These are phyloP conservation scores for Pomacea canaliculata DNA, from an alignment of 2,888 invertebrate genomes.

Conservation along the genomic window DNA sequence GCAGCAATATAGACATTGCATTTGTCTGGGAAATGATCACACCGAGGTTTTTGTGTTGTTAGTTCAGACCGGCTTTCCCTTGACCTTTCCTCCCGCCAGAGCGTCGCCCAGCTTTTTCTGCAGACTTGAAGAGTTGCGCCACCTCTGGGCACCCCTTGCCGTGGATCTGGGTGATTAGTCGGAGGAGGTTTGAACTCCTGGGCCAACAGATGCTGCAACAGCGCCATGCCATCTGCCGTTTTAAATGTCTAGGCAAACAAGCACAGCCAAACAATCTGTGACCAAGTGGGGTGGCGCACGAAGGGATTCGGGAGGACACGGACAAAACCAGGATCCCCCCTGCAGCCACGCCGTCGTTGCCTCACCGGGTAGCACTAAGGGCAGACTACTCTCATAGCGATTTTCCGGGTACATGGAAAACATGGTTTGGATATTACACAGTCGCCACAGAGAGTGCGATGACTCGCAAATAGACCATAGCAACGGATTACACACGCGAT, in stretches of 20 bases:
- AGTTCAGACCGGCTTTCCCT: neutral
- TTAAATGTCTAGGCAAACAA: constrained; percentile 16
- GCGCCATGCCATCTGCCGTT: constrained; percentile 15
- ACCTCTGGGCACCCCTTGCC: neutral
- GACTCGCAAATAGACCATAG: neutral
- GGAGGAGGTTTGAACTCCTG: constrained; percentile 9
- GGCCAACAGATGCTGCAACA: constrained; percentile 12
- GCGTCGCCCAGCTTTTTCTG: neutral
- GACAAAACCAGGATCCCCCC: constrained; percentile 3
- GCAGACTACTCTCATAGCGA: constrained; percentile 10
- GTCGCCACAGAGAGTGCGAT: neutral
- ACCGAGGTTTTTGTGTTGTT: neutral
- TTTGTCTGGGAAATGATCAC: too few species aligned
- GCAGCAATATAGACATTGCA: too few species aligned
- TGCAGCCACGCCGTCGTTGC: neutral
- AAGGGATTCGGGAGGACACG: neutral
- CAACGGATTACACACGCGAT: too few species aligned
- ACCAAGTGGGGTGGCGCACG: constrained; percentile 12
- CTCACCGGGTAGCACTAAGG: constrained; percentile 5
- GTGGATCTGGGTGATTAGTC: constrained; percentile 4
- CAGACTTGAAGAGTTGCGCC: neutral
- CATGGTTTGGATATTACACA: constrained; percentile 3
- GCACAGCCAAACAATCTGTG: constrained; percentile 14
- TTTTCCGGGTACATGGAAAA: constrained; percentile 13
- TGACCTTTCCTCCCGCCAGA: neutral